Base-by-base conservation (phyloP, 2,797 vertebrate genomes). In the Oryzias dopingdopingensis region DNA sequence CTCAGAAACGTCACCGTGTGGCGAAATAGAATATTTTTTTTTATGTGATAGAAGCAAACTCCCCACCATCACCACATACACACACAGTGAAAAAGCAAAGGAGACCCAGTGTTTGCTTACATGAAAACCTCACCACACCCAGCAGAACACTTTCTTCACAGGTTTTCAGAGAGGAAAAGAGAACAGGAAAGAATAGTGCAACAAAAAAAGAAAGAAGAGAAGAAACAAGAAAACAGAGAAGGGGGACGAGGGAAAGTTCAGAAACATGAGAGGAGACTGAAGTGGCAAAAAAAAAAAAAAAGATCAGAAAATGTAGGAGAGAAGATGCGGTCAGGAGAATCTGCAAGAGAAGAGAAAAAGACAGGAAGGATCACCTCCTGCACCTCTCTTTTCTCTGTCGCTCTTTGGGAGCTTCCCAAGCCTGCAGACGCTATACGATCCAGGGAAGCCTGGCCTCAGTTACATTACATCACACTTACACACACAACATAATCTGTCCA, bases 21-120 rank as follows among this genome's bases (percentile, higher is more conserved):
- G 88, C 86, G 78, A 85, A 79, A 86, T 62, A 85, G 82, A 72
- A 86, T 77, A 74, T 59, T 68, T 82, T 86, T 52, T 85, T 85
- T 81, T 83, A 75, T 76, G 76, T 40, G 46, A 77, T 79, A 74
- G 55, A 65, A 74, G 74, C 23, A 65, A 77, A 67, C 32, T 37
- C 32, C 32, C 32, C 32, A 32, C 67, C 64, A 67, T 49, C n/a
- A 24, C 58, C 44, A 58, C 43, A 44, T 37, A 56, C 44, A 69
- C 59, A 47, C 17, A 53, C 59, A 49, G 16, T 43, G 53, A 41
- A 15, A 22, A 32, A 59, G 17, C 32, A 50, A 40, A 67, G 59
- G 63, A 52, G 59, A 59, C 58, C 29, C 23, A 53, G 56, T 66
- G 65, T 74, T 76, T 74, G 64, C 59, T 52, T 60, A 22, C 67